These are phyloP conservation scores for Nudaria mundana DNA, from an alignment of 2,888 invertebrate species.

Conservation along the genomic window DNA sequence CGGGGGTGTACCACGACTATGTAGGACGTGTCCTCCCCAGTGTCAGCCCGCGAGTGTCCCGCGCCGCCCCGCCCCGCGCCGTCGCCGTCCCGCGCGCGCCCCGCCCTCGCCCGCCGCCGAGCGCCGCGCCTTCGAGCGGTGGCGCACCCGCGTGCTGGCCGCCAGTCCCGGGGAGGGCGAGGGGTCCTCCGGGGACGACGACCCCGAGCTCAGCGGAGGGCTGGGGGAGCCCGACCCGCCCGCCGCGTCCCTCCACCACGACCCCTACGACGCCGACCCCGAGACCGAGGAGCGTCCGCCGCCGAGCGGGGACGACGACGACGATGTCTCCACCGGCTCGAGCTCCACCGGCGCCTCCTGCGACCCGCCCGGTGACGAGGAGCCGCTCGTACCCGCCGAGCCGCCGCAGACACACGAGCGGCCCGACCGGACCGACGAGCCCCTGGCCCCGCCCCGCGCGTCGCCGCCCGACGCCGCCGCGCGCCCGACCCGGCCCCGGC, in stretches of 20 bases:
- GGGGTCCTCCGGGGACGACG: conserved; percentile 53
- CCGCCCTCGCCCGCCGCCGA: conserved; percentile 49
- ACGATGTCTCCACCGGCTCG: conserved; percentile 34
- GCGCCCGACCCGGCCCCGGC: not conserved
- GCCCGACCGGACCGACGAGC: conserved; percentile 10
- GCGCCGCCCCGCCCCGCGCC: conserved; percentile 34
- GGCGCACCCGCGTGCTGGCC: conserved; percentile 57
- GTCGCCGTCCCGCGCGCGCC: conserved; percentile 29
- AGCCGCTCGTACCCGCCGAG: conserved; percentile 18
- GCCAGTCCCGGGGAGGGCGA: conserved; percentile 44
- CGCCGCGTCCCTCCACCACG: conserved; percentile 18
- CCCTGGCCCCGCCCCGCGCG: conserved; percentile 5
- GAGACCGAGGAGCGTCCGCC: conserved; percentile 35
- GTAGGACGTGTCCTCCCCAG: too few species aligned
- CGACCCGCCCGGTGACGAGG: conserved; percentile 30
- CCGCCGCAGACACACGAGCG: conserved; percentile 13
- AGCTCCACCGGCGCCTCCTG: conserved; percentile 31
- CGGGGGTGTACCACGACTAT: too few species aligned
- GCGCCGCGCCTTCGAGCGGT: conserved; percentile 62
- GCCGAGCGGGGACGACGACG: conserved; percentile 40
- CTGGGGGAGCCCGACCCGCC: conserved; percentile 14
- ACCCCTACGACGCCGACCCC: conserved; percentile 34
- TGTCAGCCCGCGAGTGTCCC: conserved; percentile 14
- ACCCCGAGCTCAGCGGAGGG: conserved; percentile 14
- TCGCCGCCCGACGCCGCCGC: conserved; percentile 19